phyloP scores from a whole-genome alignment of 1,140 invertebrate species.

The Drosophila equinoxialis region DNA sequence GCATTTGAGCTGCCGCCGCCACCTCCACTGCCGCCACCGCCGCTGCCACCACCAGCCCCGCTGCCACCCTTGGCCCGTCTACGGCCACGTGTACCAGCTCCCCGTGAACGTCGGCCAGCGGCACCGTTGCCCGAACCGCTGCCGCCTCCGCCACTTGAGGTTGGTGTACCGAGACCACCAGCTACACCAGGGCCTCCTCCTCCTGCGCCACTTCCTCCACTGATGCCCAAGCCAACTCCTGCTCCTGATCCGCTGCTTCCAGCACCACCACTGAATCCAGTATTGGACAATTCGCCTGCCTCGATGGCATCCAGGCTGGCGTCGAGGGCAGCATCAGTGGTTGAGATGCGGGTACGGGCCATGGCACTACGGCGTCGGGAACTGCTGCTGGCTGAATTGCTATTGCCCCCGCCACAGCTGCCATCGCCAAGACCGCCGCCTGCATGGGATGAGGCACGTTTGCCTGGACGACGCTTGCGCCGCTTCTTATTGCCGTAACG shows the following conservation, averaged over 20 bases:
- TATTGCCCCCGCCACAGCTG: conserved; percentile 29
- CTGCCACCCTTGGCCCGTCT: conserved; percentile 59
- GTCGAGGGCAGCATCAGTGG: conserved; percentile 66
- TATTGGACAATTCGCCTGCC: conserved; percentile 52
- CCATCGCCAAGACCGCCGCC: conserved; percentile 27
- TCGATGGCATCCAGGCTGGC: conserved; percentile 75
- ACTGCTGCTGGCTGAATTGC: conserved; percentile 27
- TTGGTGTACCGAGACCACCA: conserved; percentile 21
- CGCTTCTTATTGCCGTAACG: conserved; percentile 81
- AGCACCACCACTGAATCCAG: conserved; percentile 30
- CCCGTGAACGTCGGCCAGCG: conserved; percentile 55
- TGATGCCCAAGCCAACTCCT: conserved; percentile 24
- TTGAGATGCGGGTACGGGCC: conserved; percentile 59
- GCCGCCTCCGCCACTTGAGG: conserved; percentile 20
- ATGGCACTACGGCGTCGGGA: conserved; percentile 58
- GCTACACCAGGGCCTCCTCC: not conserved
- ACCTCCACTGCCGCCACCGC: conserved; percentile 1
- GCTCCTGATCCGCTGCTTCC: not conserved
- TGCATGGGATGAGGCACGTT: conserved; percentile 44
- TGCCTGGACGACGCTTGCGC: conserved; percentile 74
- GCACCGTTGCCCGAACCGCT: conserved; percentile 19
- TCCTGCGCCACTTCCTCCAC: not conserved
- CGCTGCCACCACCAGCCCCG: conserved; percentile 17
- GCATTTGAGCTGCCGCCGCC: conserved; percentile 22
- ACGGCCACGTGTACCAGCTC: conserved; percentile 68